A percentile compares a stretch with the other conserved stretches of the same genome.
phyloP scores from a whole-genome alignment of 2,888 invertebrate genomes.

The Cantharis rustica region DNA sequence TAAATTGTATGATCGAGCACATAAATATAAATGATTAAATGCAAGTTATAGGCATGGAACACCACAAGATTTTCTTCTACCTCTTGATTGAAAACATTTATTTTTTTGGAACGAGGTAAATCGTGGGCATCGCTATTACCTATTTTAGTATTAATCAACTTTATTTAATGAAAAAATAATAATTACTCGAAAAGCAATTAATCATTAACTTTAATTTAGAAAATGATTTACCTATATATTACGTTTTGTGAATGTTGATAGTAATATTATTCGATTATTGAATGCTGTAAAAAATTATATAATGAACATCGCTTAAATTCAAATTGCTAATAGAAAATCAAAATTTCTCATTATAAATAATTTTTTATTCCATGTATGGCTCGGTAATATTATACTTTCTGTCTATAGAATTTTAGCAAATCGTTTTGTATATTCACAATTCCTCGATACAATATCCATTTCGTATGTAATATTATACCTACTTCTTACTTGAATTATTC shows the following conservation, averaged over 20 bases:
- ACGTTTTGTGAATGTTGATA: neutral
- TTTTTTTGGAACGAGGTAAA: neutral
- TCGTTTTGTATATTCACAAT: too few species aligned
- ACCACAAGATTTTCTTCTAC: neutral
- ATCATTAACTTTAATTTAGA: neutral
- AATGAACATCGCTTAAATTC: neutral
- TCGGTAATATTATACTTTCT: too few species aligned
- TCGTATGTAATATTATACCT: too few species aligned
- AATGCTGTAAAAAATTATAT: neutral
- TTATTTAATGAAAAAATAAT: neutral
- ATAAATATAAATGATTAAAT: slow-evolving; percentile 1
- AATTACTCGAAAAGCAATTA: neutral
- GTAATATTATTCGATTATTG: neutral
- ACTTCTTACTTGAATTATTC: too few species aligned
- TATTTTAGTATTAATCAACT: neutral
- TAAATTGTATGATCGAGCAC: slow-evolving; percentile 3
- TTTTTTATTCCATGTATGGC: neutral
- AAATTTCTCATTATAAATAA: neutral
- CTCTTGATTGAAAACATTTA: neutral
- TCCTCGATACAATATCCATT: too few species aligned
- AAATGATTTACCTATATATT: neutral
- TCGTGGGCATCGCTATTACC: neutral
- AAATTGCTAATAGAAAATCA: neutral
- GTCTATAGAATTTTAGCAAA: too few species aligned
- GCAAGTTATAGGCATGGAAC: neutral